A percentile compares a stretch with the other conserved stretches of the same genome.
phyloP scores from a whole-genome alignment of 53 echinoderm and acorn worm species.

The Antedon mediterranea region DNA sequence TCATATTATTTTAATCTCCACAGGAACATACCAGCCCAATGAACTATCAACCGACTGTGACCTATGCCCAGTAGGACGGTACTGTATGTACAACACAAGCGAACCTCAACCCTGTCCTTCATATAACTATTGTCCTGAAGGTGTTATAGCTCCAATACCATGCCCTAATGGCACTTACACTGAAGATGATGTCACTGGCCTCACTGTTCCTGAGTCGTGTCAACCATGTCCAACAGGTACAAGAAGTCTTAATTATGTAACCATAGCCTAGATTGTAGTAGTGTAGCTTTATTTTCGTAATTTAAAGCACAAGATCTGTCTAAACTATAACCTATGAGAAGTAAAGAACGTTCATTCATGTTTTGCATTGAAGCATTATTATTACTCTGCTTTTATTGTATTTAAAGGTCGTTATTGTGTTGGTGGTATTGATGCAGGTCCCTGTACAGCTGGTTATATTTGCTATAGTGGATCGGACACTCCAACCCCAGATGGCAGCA shows the following conservation, averaged over 20 bases:
- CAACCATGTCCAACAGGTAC: constrained; percentile 63
- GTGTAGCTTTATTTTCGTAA: too few relatives aligned
- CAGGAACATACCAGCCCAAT: constrained; percentile 78
- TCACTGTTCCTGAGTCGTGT: constrained; percentile 28
- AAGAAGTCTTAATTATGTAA: too few relatives aligned
- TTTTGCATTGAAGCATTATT: too few relatives aligned
- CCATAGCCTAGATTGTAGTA: too few relatives aligned
- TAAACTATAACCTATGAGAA: too few relatives aligned
- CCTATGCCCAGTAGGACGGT: constrained; percentile 57
- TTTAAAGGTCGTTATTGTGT: constrained; percentile 50
- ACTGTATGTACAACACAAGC: constrained; percentile 66
- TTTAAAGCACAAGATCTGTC: too few relatives aligned
- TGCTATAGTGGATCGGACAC: constrained; percentile 70
- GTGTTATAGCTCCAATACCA: constrained; percentile 40
- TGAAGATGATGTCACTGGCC: constrained; percentile 34
- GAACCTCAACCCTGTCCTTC: constrained; percentile 51
- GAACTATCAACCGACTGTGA: constrained; percentile 27
- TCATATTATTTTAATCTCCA: background rate
- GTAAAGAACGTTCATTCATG: too few relatives aligned
- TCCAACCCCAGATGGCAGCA: constrained; percentile 63
- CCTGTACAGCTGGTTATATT: constrained; percentile 68
- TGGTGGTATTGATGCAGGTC: constrained; percentile 72
- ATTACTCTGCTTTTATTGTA: background rate
- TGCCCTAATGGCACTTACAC: constrained; percentile 97
- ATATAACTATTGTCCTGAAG: constrained; percentile 76